A percentile compares a stretch with the other conserved stretches of the same genome.
Conservation (phyloP, 2,888 invertebrate genomes). For the Caenorhabditis sp. region DNA sequence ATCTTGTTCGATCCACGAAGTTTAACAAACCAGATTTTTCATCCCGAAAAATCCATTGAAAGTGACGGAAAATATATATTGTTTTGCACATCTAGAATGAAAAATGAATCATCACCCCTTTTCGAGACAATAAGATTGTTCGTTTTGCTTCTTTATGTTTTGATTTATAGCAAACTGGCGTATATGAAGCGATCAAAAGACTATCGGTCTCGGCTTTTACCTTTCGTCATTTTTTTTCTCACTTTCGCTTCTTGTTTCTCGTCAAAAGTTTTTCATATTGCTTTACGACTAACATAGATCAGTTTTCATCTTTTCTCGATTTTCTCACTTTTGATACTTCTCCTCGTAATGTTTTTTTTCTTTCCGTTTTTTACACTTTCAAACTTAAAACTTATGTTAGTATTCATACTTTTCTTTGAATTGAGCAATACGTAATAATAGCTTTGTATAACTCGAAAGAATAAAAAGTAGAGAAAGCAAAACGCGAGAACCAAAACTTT, state of each 20-base stretch:
- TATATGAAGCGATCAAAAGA: constrained; percentile 8
- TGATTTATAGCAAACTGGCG: constrained; percentile 23
- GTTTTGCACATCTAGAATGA: background rate
- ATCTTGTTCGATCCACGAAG: background rate
- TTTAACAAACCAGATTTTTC: background rate
- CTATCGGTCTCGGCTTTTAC: constrained; percentile 14
- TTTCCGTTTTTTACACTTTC: constrained; percentile 14
- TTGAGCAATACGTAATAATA: background rate
- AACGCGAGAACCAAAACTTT: constrained; percentile 14
- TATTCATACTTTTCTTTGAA: background rate
- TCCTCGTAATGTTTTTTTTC: constrained; percentile 14
- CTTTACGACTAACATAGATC: constrained; percentile 35
- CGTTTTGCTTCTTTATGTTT: constrained; percentile 17
- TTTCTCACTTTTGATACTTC: constrained; percentile 24
- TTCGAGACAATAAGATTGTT: constrained; percentile 9
- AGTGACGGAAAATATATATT: background rate
- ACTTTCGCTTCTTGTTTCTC: constrained; percentile 17
- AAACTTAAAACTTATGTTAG: background rate
- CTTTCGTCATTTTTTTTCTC: constrained; percentile 16
- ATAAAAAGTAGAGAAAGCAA: constrained; percentile 7
- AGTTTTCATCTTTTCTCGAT: constrained; percentile 31
- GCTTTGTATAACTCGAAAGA: background rate
- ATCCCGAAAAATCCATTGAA: too few species aligned
- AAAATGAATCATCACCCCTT: constrained; percentile 34
- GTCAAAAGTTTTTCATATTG: constrained; percentile 40